A percentile compares a stretch with the other conserved stretches of the same genome.
These are phyloP conservation scores for Dicrurus megarhynchus DNA, from an alignment of 2,113 vertebrate genomes.

Conservation along the genomic window DNA sequence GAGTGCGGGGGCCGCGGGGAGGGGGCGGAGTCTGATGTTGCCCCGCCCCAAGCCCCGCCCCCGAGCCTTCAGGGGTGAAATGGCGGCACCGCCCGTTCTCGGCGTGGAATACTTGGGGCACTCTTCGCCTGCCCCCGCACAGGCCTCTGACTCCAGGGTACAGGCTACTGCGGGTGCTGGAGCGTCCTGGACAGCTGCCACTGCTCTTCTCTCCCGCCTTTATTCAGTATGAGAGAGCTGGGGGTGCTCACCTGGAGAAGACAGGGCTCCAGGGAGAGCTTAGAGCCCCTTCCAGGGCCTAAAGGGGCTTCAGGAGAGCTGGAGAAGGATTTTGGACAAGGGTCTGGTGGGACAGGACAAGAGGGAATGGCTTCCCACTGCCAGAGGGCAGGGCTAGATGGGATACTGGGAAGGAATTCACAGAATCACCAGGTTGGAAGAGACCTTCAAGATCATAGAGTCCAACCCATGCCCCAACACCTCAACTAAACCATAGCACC, in stretches of 20 bases:
- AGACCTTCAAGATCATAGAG: too few relatives aligned
- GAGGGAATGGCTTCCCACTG: background rate
- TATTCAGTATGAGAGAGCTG: background rate
- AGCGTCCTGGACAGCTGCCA: fast-evolving
- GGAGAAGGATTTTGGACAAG: background rate
- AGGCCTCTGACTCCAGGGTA: fast-evolving
- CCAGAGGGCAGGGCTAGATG: background rate
- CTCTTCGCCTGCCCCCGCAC: fast-evolving
- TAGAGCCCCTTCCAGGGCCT: background rate
- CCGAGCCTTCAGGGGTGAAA: background rate
- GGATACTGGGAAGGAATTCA: background rate
- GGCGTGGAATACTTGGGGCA: fast-evolving
- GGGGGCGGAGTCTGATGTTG: fast-evolving
- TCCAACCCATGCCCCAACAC: too few relatives aligned
- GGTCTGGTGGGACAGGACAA: background rate
- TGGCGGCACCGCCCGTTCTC: fast-evolving
- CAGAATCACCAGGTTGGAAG: too few relatives aligned
- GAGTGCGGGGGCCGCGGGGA: fast-evolving
- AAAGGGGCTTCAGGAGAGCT: background rate
- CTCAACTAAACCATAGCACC: too few relatives aligned
- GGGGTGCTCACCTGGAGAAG: background rate
- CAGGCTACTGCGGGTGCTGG: fast-evolving
- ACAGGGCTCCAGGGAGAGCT: background rate
- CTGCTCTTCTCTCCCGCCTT: fast-evolving
- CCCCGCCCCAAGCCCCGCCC: fast-evolving